phyloP scores from a whole-genome alignment of 2,797 vertebrate genomes.

The Molossus molossus region DNA sequence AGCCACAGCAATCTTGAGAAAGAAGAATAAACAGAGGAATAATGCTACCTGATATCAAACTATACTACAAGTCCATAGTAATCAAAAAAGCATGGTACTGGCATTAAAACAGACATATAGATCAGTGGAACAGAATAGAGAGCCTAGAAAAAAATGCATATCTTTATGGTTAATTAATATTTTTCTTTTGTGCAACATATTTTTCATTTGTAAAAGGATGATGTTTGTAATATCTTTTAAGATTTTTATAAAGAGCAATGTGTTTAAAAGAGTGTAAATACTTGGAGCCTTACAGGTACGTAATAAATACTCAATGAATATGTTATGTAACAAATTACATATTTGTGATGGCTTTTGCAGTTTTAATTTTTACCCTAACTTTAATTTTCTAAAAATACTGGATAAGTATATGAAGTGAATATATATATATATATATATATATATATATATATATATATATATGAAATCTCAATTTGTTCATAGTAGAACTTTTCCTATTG shows the following conservation, averaged over 20 bases:
- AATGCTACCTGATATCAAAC: too few relatives aligned
- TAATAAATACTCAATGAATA: not conserved
- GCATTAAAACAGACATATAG: too few relatives aligned
- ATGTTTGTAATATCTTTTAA: not conserved
- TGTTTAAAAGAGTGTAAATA: not conserved
- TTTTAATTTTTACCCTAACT: constrained; percentile 36
- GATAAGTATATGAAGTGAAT: constrained; percentile 35
- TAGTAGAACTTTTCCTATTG: constrained; percentile 62
- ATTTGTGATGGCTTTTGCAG: not conserved
- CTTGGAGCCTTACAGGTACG: not conserved
- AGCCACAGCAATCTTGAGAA: too few relatives aligned
- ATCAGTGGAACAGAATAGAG: too few relatives aligned
- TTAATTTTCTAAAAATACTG: constrained; percentile 40
- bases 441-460: not conserved
- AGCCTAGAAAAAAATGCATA: too few relatives aligned
- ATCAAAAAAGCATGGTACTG: too few relatives aligned
- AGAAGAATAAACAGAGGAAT: too few relatives aligned
- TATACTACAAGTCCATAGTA: too few relatives aligned
- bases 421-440: not conserved
- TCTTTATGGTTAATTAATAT: too few relatives aligned
- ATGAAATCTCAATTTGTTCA: constrained; percentile 78
- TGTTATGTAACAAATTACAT: not conserved
- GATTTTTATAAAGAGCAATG: not conserved
- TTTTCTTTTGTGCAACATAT: not conserved
- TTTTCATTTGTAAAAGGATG: not conserved